A percentile compares a stretch with the other conserved stretches of the same genome.
Evolutionary conservation across 2,888 invertebrate species (phyloP).

Genomic region (Iphiclides podalirius): DNA sequence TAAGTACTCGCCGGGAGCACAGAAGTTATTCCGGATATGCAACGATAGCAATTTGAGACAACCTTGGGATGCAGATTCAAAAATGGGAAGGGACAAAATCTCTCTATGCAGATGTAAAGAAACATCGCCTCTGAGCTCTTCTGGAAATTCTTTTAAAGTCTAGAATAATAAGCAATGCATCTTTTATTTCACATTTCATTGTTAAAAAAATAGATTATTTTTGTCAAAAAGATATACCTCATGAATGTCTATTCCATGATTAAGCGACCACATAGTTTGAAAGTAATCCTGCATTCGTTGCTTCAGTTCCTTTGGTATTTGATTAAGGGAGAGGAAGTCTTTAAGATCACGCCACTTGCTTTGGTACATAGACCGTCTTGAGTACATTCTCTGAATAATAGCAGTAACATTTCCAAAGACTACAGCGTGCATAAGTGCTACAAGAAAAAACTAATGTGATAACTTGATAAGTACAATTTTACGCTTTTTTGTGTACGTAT

Average conservation of each 20-base stretch:
- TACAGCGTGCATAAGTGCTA: slow-evolving; percentile 98
- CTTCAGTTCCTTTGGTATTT: slow-evolving; percentile 96
- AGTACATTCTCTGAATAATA: slow-evolving; percentile 98
- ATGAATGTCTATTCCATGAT: slow-evolving; percentile 97
- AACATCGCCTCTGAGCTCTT: slow-evolving; percentile 96
- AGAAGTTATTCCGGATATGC: slow-evolving; percentile 96
- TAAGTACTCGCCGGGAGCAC: slow-evolving; percentile 96
- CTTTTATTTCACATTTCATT: too few species aligned
- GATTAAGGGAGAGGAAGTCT: slow-evolving; percentile 95
- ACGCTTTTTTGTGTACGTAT: too few species aligned
- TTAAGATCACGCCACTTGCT: slow-evolving; percentile 97
- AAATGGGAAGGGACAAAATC: slow-evolving; percentile 95
- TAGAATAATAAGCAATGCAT: too few species aligned
- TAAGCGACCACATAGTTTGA: slow-evolving; percentile 98
- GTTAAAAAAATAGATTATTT: too few species aligned
- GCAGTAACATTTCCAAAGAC: slow-evolving; percentile 99
- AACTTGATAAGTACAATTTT: background rate
- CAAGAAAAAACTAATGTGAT: slow-evolving; percentile 23
- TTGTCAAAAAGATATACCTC: slow-evolving; percentile 90
- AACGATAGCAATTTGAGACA: slow-evolving; percentile 95
- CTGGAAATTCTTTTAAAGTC: slow-evolving; percentile 97
- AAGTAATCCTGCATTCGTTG: slow-evolving; percentile 98
- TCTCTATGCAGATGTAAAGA: slow-evolving; percentile 97
- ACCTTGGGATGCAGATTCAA: slow-evolving; percentile 96
- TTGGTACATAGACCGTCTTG: slow-evolving; percentile 94